A percentile compares a stretch with the other conserved stretches of the same genome.
Conservation (phyloP, 2,113 vertebrate genomes). For the Pelmatolapia mariae region DNA sequence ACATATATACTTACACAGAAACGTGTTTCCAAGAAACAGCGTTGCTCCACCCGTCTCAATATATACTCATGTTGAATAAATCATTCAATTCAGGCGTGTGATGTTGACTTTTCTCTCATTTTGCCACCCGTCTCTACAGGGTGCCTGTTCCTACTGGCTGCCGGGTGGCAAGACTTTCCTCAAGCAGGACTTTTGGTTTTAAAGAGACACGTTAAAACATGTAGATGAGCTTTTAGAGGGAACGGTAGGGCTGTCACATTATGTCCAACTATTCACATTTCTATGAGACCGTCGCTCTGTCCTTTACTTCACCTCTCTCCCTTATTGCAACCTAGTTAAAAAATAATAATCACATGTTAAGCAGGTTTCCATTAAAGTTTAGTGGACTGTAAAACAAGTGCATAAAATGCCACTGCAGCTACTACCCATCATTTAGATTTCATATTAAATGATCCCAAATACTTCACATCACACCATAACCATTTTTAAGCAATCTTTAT, state of each 20-base stretch:
- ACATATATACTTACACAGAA: background rate
- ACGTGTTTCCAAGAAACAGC: background rate
- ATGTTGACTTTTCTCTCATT: background rate
- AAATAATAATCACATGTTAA: background rate
- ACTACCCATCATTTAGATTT: background rate
- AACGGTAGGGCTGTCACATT: background rate
- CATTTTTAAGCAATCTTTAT: background rate
- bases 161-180: background rate
- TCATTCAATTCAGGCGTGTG: background rate
- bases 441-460: background rate
- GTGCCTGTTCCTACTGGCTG: background rate
- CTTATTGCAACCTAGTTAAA: background rate
- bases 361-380: slow-evolving; percentile 9
- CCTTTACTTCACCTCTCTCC: background rate
- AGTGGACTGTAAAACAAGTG: slow-evolving; percentile 22
- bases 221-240: background rate
- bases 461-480: background rate
- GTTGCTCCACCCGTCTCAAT: background rate
- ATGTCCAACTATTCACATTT: background rate
- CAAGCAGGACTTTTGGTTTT: background rate
- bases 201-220: background rate
- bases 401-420: background rate
- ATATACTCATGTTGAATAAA: background rate
- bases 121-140: background rate
- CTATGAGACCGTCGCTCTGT: rapidly evolving